phyloP scores from a whole-genome alignment of 2,888 invertebrate species.

The Buathra laborator region DNA sequence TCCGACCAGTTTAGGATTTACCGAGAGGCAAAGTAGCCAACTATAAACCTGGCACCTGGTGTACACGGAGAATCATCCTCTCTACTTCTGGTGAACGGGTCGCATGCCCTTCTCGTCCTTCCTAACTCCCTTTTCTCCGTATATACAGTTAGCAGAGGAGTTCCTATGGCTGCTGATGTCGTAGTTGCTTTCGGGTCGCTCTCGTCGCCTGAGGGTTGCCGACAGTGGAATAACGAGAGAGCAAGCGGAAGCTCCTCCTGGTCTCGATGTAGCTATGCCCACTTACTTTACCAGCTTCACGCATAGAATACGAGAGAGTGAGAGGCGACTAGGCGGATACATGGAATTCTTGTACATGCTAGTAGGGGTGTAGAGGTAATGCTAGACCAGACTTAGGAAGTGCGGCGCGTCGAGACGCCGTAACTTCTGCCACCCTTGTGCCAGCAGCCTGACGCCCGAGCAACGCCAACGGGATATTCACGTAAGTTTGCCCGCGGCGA shows the following conservation, averaged over 20 bases:
- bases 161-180: conserved; percentile 53
- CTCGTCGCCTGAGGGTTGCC: conserved; percentile 72
- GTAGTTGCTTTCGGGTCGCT: conserved; percentile 77
- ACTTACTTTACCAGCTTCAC: conserved; percentile 28
- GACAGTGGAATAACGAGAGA: conserved; percentile 42
- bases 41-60: conserved; percentile 67
- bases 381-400: conserved; percentile 81
- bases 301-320: conserved; percentile 26
- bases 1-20: conserved; percentile 73
- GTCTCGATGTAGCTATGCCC: conserved; percentile 38
- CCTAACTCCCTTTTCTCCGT: not conserved
- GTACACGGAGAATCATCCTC: conserved; percentile 28
- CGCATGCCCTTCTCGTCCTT: conserved; percentile 23
- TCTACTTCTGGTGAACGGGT: conserved; percentile 8
- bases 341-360: conserved; percentile 5
- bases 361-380: conserved; percentile 70
- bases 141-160: not conserved
- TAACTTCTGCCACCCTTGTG: conserved; percentile 83
- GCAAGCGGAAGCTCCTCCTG: conserved; percentile 19
- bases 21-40: conserved; percentile 77
- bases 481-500: conserved; percentile 81
- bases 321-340: conserved; percentile 45
- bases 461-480: conserved; percentile 75
- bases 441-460: conserved; percentile 79
- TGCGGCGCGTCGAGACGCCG: conserved; percentile 83